Conservation (phyloP, 2,888 invertebrate species). For the Myopa testacea region DNA sequence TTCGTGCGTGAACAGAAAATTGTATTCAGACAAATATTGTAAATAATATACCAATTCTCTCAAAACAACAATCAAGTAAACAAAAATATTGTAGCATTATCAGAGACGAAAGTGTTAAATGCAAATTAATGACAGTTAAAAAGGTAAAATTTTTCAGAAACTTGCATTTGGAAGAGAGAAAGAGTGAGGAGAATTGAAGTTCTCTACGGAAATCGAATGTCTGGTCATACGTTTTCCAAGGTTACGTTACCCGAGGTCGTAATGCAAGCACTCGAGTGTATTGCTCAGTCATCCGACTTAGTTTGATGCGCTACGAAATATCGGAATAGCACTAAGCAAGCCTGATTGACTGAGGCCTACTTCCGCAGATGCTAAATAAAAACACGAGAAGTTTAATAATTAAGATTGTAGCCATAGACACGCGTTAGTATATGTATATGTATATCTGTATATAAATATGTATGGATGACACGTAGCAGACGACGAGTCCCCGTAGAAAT, state of each 20-base stretch:
- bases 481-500: not conserved
- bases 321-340: not conserved
- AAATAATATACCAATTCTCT: too few relatives aligned
- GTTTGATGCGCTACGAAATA: not conserved
- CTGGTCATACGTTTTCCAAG: not conserved
- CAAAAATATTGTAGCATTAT: too few relatives aligned
- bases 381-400: not conserved
- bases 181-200: not conserved
- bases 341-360: not conserved
- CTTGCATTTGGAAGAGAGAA: not conserved
- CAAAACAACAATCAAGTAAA: too few relatives aligned
- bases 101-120: too few relatives aligned
- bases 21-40: too few relatives aligned
- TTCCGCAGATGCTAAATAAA: not conserved
- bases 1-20: too few relatives aligned
- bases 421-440: not conserved
- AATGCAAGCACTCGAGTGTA: not conserved
- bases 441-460: not conserved
- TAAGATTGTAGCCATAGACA: not conserved
- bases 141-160: too few relatives aligned
- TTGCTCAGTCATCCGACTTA: not conserved
- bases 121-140: too few relatives aligned
- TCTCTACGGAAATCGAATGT: not conserved
- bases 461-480: not conserved
- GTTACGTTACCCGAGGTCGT: not conserved